Conservation (phyloP, 2,113 vertebrate genomes). For the Pelusios castaneus region DNA sequence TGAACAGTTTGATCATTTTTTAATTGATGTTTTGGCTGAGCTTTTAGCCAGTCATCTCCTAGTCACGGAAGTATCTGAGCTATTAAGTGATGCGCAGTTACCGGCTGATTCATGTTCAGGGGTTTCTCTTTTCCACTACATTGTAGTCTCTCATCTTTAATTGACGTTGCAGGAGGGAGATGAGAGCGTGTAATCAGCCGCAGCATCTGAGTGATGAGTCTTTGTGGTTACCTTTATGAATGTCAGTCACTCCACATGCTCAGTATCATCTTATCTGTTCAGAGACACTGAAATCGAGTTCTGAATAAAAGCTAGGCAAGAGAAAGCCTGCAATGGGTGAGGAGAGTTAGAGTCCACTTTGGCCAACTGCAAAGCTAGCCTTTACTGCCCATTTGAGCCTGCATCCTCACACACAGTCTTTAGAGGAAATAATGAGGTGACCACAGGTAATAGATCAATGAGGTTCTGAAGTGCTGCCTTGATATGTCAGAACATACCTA, state of each 20-base stretch:
- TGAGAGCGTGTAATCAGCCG: neutral
- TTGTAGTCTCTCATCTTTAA: slow-evolving; percentile 9
- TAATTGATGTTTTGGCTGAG: neutral
- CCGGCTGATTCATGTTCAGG: neutral
- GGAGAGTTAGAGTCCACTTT: neutral
- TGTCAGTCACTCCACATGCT: neutral
- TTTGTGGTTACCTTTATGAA: slow-evolving; percentile 37
- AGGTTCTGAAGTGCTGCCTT: neutral
- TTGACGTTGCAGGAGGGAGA: neutral
- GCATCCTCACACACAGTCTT: neutral
- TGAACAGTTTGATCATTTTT: neutral
- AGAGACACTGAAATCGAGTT: neutral
- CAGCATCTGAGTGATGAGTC: slow-evolving; percentile 1
- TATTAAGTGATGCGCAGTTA: neutral
- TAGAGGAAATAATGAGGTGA: neutral
- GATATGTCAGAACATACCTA: neutral
- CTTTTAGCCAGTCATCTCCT: too few relatives aligned
- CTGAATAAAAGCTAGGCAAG: neutral
- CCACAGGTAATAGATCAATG: neutral
- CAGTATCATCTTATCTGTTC: neutral
- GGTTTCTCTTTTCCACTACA: neutral
- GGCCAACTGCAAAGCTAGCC: slow-evolving; percentile 5
- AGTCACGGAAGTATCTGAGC: neutral
- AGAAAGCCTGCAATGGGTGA: neutral
- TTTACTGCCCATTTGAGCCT: neutral